Conservation (phyloP, 2,888 invertebrate genomes). For the Ormia ochracea region DNA sequence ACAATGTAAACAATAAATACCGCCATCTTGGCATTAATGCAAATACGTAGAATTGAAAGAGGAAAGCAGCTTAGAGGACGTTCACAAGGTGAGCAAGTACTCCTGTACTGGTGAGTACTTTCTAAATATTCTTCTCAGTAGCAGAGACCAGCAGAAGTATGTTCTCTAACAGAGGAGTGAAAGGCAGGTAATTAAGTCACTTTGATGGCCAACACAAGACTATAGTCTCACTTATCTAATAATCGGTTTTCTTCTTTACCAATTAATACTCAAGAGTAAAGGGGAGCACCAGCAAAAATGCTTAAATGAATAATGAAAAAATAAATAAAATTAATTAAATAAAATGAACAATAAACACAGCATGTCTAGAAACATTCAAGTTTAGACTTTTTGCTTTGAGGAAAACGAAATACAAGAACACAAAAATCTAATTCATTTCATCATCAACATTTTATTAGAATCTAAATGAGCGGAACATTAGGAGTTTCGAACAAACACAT, state of each 20-base stretch:
- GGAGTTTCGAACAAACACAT: constrained; percentile 7
- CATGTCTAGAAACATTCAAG: constrained; percentile 21
- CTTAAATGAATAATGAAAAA: constrained; percentile 51
- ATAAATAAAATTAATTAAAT: constrained; percentile 48
- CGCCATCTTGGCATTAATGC: too few relatives aligned
- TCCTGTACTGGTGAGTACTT: background rate
- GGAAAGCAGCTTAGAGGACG: too few relatives aligned
- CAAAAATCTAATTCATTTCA: constrained; percentile 20
- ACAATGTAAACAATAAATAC: too few relatives aligned
- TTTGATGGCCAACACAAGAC: background rate
- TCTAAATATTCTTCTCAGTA: too few relatives aligned
- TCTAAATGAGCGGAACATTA: constrained; percentile 5
- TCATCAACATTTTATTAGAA: constrained; percentile 32
- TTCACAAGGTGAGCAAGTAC: too few relatives aligned
- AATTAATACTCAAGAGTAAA: background rate
- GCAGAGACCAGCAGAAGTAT: background rate
- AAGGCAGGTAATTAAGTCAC: background rate
- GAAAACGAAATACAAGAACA: background rate
- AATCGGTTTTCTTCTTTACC: background rate
- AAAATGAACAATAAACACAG: constrained; percentile 43
- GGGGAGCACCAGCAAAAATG: background rate
- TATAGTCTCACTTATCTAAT: background rate
- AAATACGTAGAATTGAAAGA: too few relatives aligned
- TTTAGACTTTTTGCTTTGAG: background rate
- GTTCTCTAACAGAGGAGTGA: background rate